These are phyloP conservation scores for Dasyprocta punctata DNA, from an alignment of 2,113 vertebrate genomes.

Conservation along the genomic window DNA sequence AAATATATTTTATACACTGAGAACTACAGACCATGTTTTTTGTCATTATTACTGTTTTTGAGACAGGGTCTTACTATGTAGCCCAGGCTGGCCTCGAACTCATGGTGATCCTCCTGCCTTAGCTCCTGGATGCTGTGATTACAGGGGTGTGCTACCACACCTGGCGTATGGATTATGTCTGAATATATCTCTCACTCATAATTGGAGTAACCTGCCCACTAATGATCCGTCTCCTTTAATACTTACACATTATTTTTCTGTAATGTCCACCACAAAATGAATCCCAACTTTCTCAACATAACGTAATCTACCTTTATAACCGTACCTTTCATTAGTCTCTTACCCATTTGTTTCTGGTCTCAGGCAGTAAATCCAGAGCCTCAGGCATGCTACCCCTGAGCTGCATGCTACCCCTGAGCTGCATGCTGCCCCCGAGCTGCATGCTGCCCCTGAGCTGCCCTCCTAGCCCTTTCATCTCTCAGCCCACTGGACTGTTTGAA, in stretches of 20 bases:
- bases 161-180: not conserved
- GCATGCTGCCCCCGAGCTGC: too few species aligned
- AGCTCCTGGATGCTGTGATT: not conserved
- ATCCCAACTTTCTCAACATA: not conserved
- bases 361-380: not conserved
- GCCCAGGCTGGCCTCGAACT: not conserved
- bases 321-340: not conserved
- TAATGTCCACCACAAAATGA: not conserved
- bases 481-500: not conserved
- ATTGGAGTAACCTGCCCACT: not conserved
- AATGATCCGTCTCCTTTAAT: not conserved
- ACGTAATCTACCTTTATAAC: not conserved
- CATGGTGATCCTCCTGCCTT: not conserved
- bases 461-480: not conserved
- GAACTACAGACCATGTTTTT: not conserved
- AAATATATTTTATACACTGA: slow-evolving; percentile 69
- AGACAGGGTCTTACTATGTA: not conserved
- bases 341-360: not conserved
- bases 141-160: not conserved
- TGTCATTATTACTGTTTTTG: not conserved
- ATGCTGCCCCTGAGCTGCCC: not conserved
- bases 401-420: not conserved
- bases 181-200: not conserved
- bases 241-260: not conserved
- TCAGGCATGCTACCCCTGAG: too few species aligned